These are phyloP conservation scores for Ephestia elutella DNA, from an alignment of 1,140 invertebrate species.

Conservation along the genomic window DNA sequence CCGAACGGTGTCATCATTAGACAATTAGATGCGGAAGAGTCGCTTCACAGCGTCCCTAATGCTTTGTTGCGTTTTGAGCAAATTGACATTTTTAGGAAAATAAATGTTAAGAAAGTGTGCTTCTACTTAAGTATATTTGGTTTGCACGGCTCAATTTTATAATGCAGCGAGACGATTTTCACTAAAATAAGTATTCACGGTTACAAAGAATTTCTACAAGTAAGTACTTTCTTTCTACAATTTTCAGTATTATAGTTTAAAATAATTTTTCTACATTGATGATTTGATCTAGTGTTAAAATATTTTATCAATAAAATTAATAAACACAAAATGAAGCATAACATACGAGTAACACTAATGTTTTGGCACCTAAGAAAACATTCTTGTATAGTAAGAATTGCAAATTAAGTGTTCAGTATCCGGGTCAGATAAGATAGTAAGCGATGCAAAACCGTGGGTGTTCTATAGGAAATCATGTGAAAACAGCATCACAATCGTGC, in stretches of 20 bases:
- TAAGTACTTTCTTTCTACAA: neutral
- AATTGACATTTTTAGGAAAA: neutral
- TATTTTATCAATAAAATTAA: no score
- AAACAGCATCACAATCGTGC: constrained; percentile 33
- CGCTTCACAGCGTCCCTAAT: constrained; percentile 43
- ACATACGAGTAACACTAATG: no score
- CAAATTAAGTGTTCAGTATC: neutral
- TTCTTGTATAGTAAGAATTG: neutral
- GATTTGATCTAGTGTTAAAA: no score
- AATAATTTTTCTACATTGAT: no score
- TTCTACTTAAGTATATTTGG: neutral
- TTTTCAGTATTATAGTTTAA: neutral
- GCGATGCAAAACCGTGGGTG: constrained; percentile 28
- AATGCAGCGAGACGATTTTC: neutral
- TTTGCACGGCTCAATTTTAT: neutral
- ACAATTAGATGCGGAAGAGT: constrained; percentile 64
- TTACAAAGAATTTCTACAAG: neutral
- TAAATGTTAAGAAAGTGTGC: constrained; percentile 1
- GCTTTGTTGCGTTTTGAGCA: constrained; percentile 9
- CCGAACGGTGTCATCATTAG: constrained; percentile 28
- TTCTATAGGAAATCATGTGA: constrained; percentile 45
- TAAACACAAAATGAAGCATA: no score
- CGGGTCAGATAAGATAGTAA: constrained; percentile 15
- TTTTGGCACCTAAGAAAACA: neutral
- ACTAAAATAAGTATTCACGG: neutral